Evolutionary conservation across 2,797 vertebrate species (phyloP).

Genomic region (Spondyliosoma cantharus): DNA sequence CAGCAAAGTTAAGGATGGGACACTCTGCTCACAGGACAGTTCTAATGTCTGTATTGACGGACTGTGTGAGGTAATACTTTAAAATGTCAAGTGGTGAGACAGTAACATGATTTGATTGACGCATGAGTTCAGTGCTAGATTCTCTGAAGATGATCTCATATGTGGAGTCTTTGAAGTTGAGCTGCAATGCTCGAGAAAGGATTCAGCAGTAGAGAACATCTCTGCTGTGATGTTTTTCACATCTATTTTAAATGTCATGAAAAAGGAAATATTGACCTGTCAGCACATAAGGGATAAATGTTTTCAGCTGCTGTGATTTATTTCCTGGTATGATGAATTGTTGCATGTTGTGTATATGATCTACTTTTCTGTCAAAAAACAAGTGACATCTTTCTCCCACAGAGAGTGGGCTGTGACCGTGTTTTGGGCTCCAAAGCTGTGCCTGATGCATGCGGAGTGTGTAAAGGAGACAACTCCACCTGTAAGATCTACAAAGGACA

Average conservation of each 20-base stretch:
- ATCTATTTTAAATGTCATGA: conserved; percentile 19
- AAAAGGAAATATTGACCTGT: conserved; percentile 24
- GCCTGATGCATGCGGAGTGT: conserved; percentile 89
- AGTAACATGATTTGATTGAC: conserved; percentile 7
- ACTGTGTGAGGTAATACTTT: conserved; percentile 89
- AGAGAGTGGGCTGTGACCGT: conserved; percentile 91
- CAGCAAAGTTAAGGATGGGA: conserved; percentile 94
- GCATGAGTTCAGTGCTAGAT: background rate
- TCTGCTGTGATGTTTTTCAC: conserved; percentile 20
- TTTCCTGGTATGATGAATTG: conserved; percentile 12
- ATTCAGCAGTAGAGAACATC: conserved; percentile 13
- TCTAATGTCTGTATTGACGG: conserved; percentile 91
- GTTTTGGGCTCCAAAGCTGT: conserved; percentile 87
- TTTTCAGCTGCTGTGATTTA: conserved; percentile 26
- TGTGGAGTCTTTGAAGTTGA: conserved; percentile 31
- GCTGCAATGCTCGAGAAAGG: conserved; percentile 28
- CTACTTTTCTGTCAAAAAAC: conserved; percentile 7
- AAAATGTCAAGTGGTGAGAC: conserved; percentile 13
- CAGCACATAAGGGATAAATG: conserved; percentile 27
- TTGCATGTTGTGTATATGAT: conserved; percentile 20
- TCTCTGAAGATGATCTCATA: conserved; percentile 33
- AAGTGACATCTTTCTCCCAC: conserved; percentile 52
- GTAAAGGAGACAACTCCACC: conserved; percentile 89
- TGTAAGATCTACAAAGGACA: conserved; percentile 88
- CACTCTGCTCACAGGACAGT: conserved; percentile 88